phyloP scores from a whole-genome alignment of 2,888 invertebrate genomes.

The Elysia crispata region DNA sequence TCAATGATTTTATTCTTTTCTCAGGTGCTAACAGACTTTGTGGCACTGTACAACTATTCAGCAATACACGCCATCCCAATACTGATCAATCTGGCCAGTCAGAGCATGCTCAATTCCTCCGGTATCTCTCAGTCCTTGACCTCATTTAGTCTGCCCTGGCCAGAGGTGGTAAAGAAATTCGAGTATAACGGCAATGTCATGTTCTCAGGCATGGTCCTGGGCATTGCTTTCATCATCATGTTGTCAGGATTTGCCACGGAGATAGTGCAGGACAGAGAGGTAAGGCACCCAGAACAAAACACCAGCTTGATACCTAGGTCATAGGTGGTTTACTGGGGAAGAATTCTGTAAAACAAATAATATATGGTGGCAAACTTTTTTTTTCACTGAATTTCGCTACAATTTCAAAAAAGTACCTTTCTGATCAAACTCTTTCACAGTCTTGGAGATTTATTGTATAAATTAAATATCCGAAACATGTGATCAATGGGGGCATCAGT shows the following conservation, averaged over 20 bases:
- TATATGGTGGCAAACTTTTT: too few relatives aligned
- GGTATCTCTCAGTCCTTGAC: slow-evolving; percentile 38
- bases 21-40: slow-evolving; percentile 39
- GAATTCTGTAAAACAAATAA: too few relatives aligned
- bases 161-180: slow-evolving; percentile 34
- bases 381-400: too few relatives aligned
- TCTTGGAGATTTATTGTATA: too few relatives aligned
- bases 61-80: slow-evolving; percentile 88
- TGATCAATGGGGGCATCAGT: too few relatives aligned
- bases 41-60: slow-evolving; percentile 83
- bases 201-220: slow-evolving; percentile 86
- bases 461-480: too few relatives aligned
- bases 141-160: slow-evolving; percentile 63
- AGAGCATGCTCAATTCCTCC: slow-evolving; percentile 56
- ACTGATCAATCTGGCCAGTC: slow-evolving; percentile 63
- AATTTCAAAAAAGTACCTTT: too few relatives aligned
- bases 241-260: slow-evolving; percentile 88
- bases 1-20: background rate
- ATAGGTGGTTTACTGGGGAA: too few relatives aligned
- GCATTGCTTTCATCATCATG: slow-evolving; percentile 88
- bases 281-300: too few relatives aligned
- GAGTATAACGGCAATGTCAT: slow-evolving; percentile 85
- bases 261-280: slow-evolving; percentile 90
- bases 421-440: too few relatives aligned
- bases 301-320: too few relatives aligned